Base-by-base conservation (phyloP, 2,113 vertebrate genomes). In the Speoplatyrhinus poulsoni region DNA sequence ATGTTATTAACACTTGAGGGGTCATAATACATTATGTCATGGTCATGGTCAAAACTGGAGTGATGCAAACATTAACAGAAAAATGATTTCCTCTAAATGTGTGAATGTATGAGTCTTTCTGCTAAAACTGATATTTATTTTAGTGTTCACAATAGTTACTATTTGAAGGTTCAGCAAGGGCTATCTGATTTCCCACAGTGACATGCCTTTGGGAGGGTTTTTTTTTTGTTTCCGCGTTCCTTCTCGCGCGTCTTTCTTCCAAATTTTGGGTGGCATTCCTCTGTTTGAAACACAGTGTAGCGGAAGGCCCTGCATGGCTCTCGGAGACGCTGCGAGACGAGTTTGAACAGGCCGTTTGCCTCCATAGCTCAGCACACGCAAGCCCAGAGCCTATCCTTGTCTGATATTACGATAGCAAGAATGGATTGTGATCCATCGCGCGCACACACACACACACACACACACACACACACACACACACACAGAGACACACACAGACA, bases 251-350 rank as follows among this genome's bases (percentile, higher is more conserved):
- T 71, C 32, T 60, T 65, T 71, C 76, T 60, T 16, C 55, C 80
- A 64, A 79, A 72, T 80, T 81, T 70, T 69, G 70, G 70, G 77
- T 70, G 69, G 76, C 85, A 84, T 87, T 88, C 84, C 81, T 80
- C 69, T 52, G 72, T 63, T 76, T 87, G 82, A 84, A 73, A 63
- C 77, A 85, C 72, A 75, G 77, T 63, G 41, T 61, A 62, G 66
- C 73, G 80, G 69, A 72, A 70, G 75, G 74, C 76, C 19, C 15
- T 26, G 26, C 26, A 48, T 19, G 16, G 54, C 79, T 87, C 84
- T 70, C 75, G 67, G 69, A 73, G 71, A 72, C 79, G 58, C 73
- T 79, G 60, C 50, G 26, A 79, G 72, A 63, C 85, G 49, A 83
- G 85, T 87, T 78, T 48, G 50, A 75, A 63, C 88, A 87, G 63